Base-by-base conservation (phyloP, 2,888 invertebrate genomes). In the Steromphala cineraria region DNA sequence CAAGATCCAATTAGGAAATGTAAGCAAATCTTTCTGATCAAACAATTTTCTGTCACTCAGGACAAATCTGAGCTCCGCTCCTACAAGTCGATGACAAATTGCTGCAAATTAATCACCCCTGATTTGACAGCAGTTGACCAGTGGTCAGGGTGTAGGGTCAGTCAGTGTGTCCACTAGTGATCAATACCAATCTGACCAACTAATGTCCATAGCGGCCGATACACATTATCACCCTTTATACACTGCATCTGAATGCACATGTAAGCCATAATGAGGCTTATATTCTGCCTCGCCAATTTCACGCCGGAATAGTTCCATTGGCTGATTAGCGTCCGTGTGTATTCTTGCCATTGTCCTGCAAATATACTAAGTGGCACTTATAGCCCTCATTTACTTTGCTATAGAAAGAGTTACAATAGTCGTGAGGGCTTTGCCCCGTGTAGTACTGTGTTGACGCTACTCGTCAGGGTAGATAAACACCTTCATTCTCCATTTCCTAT, bases 1-100 rank as follows among this genome's bases (percentile, higher is more conserved):
- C 24, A 62, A 62, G 62, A 62, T 62, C 62, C 62, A 24, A 62
- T 62, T 62, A 62, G 62, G 62, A 62, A 28, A 17, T 24, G 28
- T 62, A 62, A 24, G 28, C 62, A 62, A 62, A 62, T 62, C 62
- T 62, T 62, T 62, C 62, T 62, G 62, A 62, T 62, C 62, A 62
- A 62, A 62, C 28, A 15, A 28, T 62, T 28, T 28, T 62, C 21
- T 62, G 21, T 28, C 28, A 62, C 28, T 62, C 62, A 62, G 24
- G 28, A 19, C 62, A 28, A 15, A 62, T 19, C 62, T 28, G 15
- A 28, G 62, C 28, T 62, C 62, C 13, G 28, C 62, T 28, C 62
- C 8, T 62, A 62, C 28, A 28, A 24, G 17, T 62, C 28, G 28
- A 62, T 62, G 28, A 28, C 62, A 62, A 28, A 62, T 62, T 62